Percentiles rank a stretch among this genome's conserved stretches.
phyloP scores from a whole-genome alignment of 1,140 invertebrate genomes.

The Dolichoris vasculosae region DNA sequence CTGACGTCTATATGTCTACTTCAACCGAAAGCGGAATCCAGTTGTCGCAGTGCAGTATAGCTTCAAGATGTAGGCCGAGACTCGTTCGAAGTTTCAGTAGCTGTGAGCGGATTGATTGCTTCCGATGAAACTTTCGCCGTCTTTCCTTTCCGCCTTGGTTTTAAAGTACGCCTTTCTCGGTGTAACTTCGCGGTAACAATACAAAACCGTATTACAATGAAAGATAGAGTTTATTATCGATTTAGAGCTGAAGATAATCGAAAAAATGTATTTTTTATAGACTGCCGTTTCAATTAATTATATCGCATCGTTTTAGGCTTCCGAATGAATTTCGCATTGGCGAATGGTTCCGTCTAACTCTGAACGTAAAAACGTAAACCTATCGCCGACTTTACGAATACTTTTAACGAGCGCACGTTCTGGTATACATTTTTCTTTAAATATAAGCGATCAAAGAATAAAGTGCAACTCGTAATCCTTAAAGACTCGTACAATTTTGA shows the following conservation, averaged over 20 bases:
- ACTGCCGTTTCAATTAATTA: background rate
- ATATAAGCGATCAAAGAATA: too few species aligned
- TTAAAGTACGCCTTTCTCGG: background rate
- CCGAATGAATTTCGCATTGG: background rate
- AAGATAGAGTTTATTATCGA: background rate
- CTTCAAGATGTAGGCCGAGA: conserved; percentile 2
- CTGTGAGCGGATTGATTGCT: conserved; percentile 2
- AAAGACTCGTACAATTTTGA: too few species aligned
- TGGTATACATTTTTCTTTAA: too few species aligned
- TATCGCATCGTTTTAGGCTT: background rate
- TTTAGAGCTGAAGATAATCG: background rate
- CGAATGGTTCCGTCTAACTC: background rate
- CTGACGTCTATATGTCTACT: background rate
- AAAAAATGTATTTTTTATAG: background rate
- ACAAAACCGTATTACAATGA: background rate
- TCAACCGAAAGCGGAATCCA: background rate
- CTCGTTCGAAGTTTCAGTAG: conserved; percentile 3
- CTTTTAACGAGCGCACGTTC: too few species aligned
- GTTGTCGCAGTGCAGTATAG: conserved; percentile 15
- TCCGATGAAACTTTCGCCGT: conserved; percentile 4
- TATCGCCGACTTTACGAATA: too few species aligned
- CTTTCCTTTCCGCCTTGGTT: background rate
- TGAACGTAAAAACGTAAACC: background rate
- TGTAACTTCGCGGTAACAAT: background rate
- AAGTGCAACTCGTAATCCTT: too few species aligned